These are phyloP conservation scores for Schizopygopsis malacanthus DNA, from an alignment of 2,797 vertebrate species.

Conservation along the genomic window DNA sequence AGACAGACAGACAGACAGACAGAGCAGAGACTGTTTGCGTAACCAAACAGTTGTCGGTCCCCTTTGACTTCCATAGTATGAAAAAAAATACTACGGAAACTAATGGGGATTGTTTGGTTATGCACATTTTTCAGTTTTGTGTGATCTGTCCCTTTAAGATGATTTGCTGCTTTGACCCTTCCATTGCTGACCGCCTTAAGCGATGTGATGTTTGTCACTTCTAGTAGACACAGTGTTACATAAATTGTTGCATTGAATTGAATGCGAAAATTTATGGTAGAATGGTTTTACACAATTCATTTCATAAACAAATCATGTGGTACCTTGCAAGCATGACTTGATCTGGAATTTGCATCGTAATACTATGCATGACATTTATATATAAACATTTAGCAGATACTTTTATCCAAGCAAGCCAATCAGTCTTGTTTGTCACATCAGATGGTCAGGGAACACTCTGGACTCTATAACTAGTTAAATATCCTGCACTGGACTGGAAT, in stretches of 20 bases:
- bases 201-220: not conserved
- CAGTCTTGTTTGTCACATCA: not conserved
- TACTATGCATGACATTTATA: not conserved
- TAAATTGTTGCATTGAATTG: conserved; percentile 1
- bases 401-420: not conserved
- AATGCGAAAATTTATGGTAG: not conserved
- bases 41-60: no score
- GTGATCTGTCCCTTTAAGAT: conserved; percentile 5
- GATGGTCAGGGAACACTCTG: not conserved
- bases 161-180: not conserved
- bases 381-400: not conserved
- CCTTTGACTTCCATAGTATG: no score
- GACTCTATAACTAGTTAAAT: not conserved
- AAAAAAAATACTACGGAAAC: not conserved
- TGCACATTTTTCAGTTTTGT: not conserved
- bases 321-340: not conserved
- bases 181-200: not conserved
- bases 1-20: no score
- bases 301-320: not conserved
- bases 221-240: not conserved
- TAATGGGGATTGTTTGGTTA: not conserved
- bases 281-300: not conserved
- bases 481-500: not conserved
- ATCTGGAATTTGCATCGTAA: not conserved
- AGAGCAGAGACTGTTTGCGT: no score